Percentiles rank a stretch among this genome's conserved stretches.
Evolutionary conservation across 2,113 vertebrate genomes (phyloP).

Genomic region (Nesoenas mayeri): DNA sequence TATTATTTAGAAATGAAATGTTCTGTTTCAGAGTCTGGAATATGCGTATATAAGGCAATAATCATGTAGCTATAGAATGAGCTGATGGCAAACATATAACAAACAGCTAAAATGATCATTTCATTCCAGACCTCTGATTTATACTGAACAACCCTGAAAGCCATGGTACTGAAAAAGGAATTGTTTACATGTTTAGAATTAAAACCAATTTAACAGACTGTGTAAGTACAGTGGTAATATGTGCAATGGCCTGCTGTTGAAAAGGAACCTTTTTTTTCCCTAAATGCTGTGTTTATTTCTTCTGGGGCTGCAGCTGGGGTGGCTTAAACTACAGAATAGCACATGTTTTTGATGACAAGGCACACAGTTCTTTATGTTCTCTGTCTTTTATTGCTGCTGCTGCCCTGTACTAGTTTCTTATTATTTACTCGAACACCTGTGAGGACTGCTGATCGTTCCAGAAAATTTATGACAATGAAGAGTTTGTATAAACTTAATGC

Average conservation of each 20-base stretch:
- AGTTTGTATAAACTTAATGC: neutral
- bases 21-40: neutral
- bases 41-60: neutral
- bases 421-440: neutral
- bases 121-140: conserved; percentile 76
- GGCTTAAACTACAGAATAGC: neutral
- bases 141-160: conserved; percentile 74
- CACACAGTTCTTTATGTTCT: neutral
- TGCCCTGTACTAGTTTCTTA: neutral
- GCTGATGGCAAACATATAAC: neutral
- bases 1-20: neutral
- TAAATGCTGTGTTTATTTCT: neutral
- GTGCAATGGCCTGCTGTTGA: neutral
- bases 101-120: neutral
- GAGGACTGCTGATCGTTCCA: neutral
- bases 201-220: conserved; percentile 76
- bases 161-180: conserved; percentile 64
- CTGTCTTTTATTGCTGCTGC: neutral
- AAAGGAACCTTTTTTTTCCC: neutral
- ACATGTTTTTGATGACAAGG: neutral
- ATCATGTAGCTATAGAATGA: neutral
- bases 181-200: conserved; percentile 76
- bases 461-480: neutral
- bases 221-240: conserved; percentile 65
- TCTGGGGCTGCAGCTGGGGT: neutral